Evolutionary conservation across 2,113 vertebrate species (phyloP), one percentile per base, ranked within the genome.

Genomic region (Macrotis lagotis): DNA sequence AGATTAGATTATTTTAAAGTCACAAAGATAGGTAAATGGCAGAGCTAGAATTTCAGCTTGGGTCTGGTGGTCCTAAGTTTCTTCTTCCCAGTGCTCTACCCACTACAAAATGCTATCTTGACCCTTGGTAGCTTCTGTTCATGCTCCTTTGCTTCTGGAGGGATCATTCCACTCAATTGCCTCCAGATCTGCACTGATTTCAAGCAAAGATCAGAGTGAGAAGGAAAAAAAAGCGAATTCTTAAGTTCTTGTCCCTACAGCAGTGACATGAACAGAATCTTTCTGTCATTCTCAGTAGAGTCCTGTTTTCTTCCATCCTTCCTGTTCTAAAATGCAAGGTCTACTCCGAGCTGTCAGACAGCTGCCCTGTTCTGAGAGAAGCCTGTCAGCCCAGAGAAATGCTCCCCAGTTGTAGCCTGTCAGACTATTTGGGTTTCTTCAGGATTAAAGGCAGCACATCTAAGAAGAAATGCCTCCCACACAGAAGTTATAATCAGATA

Each of bases 221-320:
- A 25, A 25, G 37, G 12, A 66, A 66, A 66, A 59, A 66, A 66
- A 66, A 2, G 0, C 55, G 24, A 83, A 83, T 8, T n/a, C 66
- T 66, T 5, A 14, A 48, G 19, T 59, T 19, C 90, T n/a, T 31
- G 91, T 95, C 47, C 94, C 59, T 26, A 89, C 50, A 95, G 14
- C 28, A 83, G 47, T 91, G 50, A 49, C 44, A 59, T 16, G 24
- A 74, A 50, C 11, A 55, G 50, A 44, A 90, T 89, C 50, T 89
- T 53, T 51, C 51, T 91, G 52, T 93, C 92, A 88, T 94, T 95
- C 94, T 95, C 96, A 97, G 91, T 51, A 47, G 92, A 92, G 91
- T 90, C n/a, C 25, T 5, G 10, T 89, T 96, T 91, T 74, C 31
- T 50, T 93, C 28, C 74, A 91, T 91, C 92, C 66, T 89, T 83